Base-by-base conservation (phyloP, 2,888 invertebrate genomes). In the Athalia rosae region DNA sequence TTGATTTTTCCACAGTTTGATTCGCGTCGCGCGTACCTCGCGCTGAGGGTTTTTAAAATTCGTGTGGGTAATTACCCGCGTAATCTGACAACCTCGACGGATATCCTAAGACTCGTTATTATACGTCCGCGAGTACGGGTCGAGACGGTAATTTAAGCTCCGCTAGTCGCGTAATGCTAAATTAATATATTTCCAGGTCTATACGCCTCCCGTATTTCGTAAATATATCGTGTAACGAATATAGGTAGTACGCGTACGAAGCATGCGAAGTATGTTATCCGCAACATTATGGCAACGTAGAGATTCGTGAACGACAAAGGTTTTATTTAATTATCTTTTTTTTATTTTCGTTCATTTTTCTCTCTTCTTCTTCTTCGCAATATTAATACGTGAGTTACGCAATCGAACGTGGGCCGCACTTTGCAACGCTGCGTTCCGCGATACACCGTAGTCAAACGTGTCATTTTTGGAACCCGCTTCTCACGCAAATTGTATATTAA, bases 401-500 rank as follows among this genome's bases (percentile, higher is more conserved):
- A 71, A 71, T 15, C 3, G 11, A 58, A 56, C 11, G 71, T 28
- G n/a, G 28, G 48, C 53, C 50, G 28, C 62, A 13, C 28, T 53
- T 6, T 58, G 62, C 7, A 41, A 43, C 50, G 28, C 43, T 13
- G 4, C n/a, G 15, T 50, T 2, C 13, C n/a, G 45, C 13, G 15
- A 8, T n/a, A 13, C 9, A 45, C 45, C 5, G 71, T 71, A 58
- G 43, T 58, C 41, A 88, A 89, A 85, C 88, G 84, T 89, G 85
- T 89, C 88, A 89, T 89, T 89, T 89, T 89, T 89, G 88, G 89
- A 85, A 83, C 83, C 85, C 83, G 83, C 85, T 86, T 87, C 88
- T 87, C 89, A 88, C 89, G 89, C 89, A 84, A 89, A 83, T 83
- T 85, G 85, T 86, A 82, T 87, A 89, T 89, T 89, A 89, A 88